Evolutionary conservation across 2,113 vertebrate genomes (phyloP).

Genomic region (Bos indicus): DNA sequence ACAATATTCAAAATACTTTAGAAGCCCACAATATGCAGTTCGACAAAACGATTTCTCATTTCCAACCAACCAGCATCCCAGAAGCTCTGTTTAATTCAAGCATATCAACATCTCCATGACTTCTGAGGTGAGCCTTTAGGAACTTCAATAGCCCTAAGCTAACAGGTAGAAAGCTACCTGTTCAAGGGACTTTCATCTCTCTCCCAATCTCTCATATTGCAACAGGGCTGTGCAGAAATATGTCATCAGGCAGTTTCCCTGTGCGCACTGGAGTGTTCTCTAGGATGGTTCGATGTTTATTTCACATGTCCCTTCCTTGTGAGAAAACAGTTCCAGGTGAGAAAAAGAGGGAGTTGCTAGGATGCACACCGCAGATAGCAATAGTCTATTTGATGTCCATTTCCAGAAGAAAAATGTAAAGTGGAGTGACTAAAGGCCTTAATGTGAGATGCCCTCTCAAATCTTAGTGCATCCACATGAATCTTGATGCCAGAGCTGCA

Average conservation of each 20-base stretch:
- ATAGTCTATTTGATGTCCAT: constrained; percentile 53
- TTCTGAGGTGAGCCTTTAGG: not conserved
- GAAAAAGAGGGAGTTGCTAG: not conserved
- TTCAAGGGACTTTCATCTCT: not conserved
- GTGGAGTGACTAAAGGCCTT: constrained; percentile 66
- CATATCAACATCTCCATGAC: not conserved
- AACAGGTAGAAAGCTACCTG: not conserved
- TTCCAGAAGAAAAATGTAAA: constrained; percentile 60
- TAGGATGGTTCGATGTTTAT: not conserved
- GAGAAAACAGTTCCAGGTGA: not conserved
- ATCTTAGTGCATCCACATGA: constrained; percentile 59
- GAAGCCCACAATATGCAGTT: not conserved
- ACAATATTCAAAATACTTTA: not conserved
- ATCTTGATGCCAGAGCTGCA: constrained; percentile 45
- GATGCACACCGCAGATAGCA: not conserved
- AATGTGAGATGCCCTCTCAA: constrained; percentile 63
- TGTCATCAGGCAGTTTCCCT: not conserved
- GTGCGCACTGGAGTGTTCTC: not conserved
- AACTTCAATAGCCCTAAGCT: not conserved
- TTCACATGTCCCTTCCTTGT: not conserved
- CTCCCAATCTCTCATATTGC: not conserved
- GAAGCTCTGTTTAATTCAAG: not conserved
- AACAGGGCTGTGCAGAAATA: not conserved
- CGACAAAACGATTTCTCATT: not conserved
- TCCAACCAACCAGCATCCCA: not conserved